Conservation (phyloP, 2,797 vertebrate genomes). For the Trachurus trachurus region DNA sequence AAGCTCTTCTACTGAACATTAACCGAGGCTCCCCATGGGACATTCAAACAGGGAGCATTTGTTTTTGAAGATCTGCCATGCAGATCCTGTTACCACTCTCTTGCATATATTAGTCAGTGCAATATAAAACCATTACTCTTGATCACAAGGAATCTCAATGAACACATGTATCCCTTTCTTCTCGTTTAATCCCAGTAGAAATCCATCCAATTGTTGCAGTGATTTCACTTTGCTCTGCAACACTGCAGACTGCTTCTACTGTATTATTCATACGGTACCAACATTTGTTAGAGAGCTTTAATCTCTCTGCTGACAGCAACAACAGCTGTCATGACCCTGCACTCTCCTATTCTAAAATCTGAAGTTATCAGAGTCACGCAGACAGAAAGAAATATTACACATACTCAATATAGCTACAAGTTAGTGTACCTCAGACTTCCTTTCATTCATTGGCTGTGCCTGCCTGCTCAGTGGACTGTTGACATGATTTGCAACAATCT, state of each 20-base stretch:
- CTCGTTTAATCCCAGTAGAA: background rate
- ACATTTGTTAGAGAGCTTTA: constrained; percentile 27
- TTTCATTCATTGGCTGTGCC: constrained; percentile 53
- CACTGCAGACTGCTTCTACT: background rate
- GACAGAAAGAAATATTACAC: constrained; percentile 5
- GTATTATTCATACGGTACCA: background rate
- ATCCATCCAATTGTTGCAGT: background rate
- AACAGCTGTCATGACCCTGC: constrained; percentile 32
- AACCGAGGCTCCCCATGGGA: background rate
- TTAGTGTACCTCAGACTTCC: constrained; percentile 50
- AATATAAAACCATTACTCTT: constrained; percentile 20
- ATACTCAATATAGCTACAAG: constrained; percentile 34
- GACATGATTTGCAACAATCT: constrained; percentile 53
- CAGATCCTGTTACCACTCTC: background rate
- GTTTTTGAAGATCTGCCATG: background rate
- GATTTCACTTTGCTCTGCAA: background rate
- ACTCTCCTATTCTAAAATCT: constrained; percentile 11
- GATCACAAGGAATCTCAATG: background rate
- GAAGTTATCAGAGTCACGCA: constrained; percentile 24
- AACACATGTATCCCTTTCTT: background rate
- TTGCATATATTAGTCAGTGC: constrained; percentile 13
- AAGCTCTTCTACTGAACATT: background rate
- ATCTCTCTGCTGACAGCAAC: constrained; percentile 37
- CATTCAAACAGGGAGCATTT: constrained; percentile 2
- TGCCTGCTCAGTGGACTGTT: constrained; percentile 15